Base-by-base conservation (phyloP, 2,113 vertebrate species). In the cat (Felis catus) region DNA sequence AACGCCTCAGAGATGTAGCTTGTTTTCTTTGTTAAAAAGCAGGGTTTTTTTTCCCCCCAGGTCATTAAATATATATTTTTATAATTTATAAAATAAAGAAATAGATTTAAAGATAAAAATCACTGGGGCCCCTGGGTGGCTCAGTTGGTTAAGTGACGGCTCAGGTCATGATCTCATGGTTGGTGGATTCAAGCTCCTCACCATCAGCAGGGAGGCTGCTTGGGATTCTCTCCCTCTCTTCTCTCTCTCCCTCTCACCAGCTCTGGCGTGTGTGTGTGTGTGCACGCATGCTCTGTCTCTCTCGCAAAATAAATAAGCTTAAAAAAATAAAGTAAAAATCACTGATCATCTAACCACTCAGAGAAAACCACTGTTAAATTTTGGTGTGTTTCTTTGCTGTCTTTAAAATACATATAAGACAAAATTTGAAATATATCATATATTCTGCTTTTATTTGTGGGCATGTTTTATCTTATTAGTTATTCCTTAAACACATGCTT, bases 11-110 rank as follows among this genome's bases (percentile, higher is more conserved):
- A 79, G 39, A 74, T 1, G n/a, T 53, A 74, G 51, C 16, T 31
- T n/a, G 66, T 87, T 95, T 86, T 87, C 73, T 94, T 97, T 65
- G 82, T 76, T 45, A 73, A 87, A 92, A 83, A 81, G 31, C 45
- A 36, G 4, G 4, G 27, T 48, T 29, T 78, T 4, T 76, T 4
- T 41, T 78, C 14, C 0, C 45, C 45, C 45, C 19, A 68, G 58
- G 18, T 89, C 61, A 87, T 29, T 79, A 90, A 36, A 63, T n/a
- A 29, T 73, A 8, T 61, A 5, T 66, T 79, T 73, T 48, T 66
- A 31, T 4, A 68, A 84, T 79, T 94, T 80, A 70, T 80, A 97
- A 98, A 97, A 94, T 51, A 78, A 4, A 87, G 39, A 83, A 89
- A 85, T 27, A 82, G 53, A 92, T 73, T 93, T 41, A 78, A 31